These are phyloP conservation scores for Lissocephala sabroskyi DNA, from an alignment of 2,888 invertebrate species.

Conservation along the genomic window DNA sequence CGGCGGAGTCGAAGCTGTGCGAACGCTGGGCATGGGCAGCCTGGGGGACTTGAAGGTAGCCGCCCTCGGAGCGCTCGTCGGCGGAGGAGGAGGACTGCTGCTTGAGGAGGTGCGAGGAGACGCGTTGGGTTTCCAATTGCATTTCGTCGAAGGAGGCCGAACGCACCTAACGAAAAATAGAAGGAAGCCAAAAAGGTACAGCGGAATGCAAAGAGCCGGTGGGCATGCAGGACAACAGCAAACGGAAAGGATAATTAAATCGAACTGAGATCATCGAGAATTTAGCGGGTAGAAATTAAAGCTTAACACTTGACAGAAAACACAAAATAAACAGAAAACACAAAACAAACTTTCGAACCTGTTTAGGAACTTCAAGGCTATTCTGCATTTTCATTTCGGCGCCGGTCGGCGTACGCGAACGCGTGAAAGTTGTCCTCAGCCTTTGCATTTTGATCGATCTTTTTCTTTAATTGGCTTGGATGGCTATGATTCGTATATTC, in stretches of 20 bases:
- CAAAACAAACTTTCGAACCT: slow-evolving; percentile 72
- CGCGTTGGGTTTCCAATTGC: slow-evolving; percentile 82
- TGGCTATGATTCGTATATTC: slow-evolving; percentile 2
- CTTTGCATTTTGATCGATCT: slow-evolving; percentile 65
- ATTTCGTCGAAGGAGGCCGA: slow-evolving; percentile 94
- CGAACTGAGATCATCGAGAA: no score
- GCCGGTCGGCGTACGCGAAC: slow-evolving; percentile 90
- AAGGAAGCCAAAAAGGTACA: slow-evolving; percentile 7
- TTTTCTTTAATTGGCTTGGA: slow-evolving; percentile 13
- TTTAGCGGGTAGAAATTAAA: no score
- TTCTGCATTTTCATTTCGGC: slow-evolving; percentile 94
- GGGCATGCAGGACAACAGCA: neutral
- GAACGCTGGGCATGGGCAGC: slow-evolving; percentile 79
- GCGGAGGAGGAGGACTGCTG: slow-evolving; percentile 68
- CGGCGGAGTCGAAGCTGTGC: slow-evolving; percentile 85
- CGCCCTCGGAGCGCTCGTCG: slow-evolving; percentile 70
- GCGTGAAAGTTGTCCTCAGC: slow-evolving; percentile 88
- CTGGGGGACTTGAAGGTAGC: slow-evolving; percentile 79
- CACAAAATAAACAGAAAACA: neutral
- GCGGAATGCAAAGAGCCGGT: neutral
- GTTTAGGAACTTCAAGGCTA: slow-evolving; percentile 91
- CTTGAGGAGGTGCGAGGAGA: slow-evolving; percentile 60
- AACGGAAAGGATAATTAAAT: no score
- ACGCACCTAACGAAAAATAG: slow-evolving; percentile 80
- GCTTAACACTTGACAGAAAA: neutral